Evolutionary conservation across 2,888 invertebrate species (phyloP).

Genomic region (Thecophora atra): DNA sequence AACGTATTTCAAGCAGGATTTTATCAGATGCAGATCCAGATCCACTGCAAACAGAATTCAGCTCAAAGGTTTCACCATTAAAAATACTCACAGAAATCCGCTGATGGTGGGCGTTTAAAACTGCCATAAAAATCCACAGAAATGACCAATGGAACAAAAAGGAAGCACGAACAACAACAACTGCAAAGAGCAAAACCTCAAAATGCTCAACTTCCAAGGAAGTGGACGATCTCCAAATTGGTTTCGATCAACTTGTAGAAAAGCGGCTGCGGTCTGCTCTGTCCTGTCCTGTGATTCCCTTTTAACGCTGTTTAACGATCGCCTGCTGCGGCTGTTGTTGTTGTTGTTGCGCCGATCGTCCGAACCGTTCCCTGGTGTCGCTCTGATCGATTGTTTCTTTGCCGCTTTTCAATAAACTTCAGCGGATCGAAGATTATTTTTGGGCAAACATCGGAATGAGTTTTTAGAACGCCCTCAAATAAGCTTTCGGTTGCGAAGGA

Average conservation of each 20-base stretch:
- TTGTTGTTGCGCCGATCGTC: neutral
- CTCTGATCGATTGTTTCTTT: constrained; percentile 36
- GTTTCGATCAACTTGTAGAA: neutral
- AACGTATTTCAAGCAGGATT: constrained; percentile 33
- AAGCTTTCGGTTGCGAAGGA: neutral
- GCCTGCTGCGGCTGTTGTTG: constrained; percentile 3
- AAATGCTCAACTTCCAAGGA: constrained; percentile 40
- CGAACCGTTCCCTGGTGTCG: constrained; percentile 27
- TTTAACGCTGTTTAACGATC: neutral
- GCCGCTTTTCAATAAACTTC: constrained; percentile 34
- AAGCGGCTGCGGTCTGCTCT: neutral
- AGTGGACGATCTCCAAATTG: constrained; percentile 25
- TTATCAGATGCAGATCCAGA: constrained; percentile 34
- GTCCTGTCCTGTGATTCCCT: neutral
- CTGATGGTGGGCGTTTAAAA: constrained; percentile 47
- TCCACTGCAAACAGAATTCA: neutral
- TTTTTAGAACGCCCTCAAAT: constrained; percentile 32
- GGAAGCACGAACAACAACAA: constrained; percentile 15
- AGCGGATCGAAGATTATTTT: constrained; percentile 16
- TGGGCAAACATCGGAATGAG: constrained; percentile 29
- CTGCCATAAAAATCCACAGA: constrained; percentile 42
- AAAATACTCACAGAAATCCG: constrained; percentile 13
- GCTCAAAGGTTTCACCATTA: constrained; percentile 8
- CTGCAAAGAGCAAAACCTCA: neutral
- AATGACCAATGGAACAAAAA: constrained; percentile 33